Base-by-base conservation (phyloP, 2,113 vertebrate genomes). In the Oncorhynchus gorbuscha region DNA sequence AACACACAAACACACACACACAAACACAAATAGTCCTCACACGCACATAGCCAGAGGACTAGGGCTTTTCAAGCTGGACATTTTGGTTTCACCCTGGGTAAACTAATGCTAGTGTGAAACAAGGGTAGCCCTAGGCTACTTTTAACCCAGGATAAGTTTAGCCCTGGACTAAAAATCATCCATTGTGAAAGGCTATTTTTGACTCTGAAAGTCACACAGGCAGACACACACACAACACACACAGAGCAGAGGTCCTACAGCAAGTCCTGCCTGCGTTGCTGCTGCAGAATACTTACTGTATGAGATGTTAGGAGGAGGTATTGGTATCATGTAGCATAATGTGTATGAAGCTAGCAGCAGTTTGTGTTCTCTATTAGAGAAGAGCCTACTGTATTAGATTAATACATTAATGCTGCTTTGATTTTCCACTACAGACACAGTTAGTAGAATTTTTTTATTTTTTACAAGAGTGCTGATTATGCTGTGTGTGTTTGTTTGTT, bases 341-440 rank as follows among this genome's bases (percentile, higher is more conserved):
- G 67, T 69, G 14, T 9, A 20, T 45, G 77, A 76, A 74, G 76
- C 49, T 2, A 61, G 69, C 20, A 22, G 65, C 79, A 71, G 45
- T 69, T 72, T 18, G 66, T 76, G 68, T 65, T 81, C 9, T 64
- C 74, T 64, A 61, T 71, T 82, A 45, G 76, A 62, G 4, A 39
- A 6, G 28, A 79, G 74, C 72, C 72, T 2, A 6, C 75, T 81
- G 67, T 71, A 79, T 80, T 76, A 86, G 76, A 88, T 90, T 85
- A 86, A 88, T 80, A 83, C 73, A 75, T 73, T 35, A 6, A 18
- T 14, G 32, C 14, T 39, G 32, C 87, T 91, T 90, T 91, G 83
- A 91, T 88, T 83, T 89, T 72, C 81, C 79, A 82, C 74, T 14
- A n/a, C 68, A 74, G 71, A 81, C 84, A 82, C 18, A 73, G 74